These are phyloP conservation scores for Ennomos erosarius DNA, from an alignment of 2,888 invertebrate genomes.

Conservation along the genomic window DNA sequence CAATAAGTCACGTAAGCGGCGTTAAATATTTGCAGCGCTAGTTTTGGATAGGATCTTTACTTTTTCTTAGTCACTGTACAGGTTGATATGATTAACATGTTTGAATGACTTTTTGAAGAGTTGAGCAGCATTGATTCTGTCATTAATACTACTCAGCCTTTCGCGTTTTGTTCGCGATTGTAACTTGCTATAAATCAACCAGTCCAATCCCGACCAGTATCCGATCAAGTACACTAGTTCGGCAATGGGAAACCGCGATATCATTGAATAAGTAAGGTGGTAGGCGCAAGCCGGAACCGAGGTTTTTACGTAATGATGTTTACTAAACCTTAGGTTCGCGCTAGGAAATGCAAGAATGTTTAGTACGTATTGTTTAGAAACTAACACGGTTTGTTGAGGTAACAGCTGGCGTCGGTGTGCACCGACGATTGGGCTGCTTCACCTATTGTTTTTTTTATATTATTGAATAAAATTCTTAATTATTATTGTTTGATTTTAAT, in stretches of 20 bases:
- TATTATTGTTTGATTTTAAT: constrained; percentile 1
- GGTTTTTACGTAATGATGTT: constrained; percentile 3
- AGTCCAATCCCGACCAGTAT: no score
- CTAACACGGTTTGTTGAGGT: constrained; percentile 11
- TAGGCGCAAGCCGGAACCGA: neutral
- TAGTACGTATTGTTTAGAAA: constrained; percentile 17
- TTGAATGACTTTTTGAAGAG: constrained; percentile 1
- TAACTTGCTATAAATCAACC: neutral
- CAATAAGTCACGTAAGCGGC: constrained; percentile 3
- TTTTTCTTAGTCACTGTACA: neutral
- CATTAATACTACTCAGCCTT: neutral
- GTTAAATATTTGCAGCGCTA: constrained; percentile 1
- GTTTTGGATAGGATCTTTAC: neutral
- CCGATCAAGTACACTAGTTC: no score
- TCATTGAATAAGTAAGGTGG: neutral
- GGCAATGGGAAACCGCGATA: neutral
- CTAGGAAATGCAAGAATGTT: constrained; percentile 15
- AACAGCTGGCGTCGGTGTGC: constrained; percentile 6
- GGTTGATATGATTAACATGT: no score
- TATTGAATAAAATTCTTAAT: constrained; percentile 26
- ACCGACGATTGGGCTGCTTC: neutral
- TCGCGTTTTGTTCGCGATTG: neutral
- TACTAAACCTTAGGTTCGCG: constrained; percentile 2
- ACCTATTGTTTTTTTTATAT: constrained; percentile 28
- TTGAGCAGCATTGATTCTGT: neutral